These are phyloP conservation scores for Kryptolebias marmoratus DNA, from an alignment of 2,113 vertebrate species.

Conservation along the genomic window DNA sequence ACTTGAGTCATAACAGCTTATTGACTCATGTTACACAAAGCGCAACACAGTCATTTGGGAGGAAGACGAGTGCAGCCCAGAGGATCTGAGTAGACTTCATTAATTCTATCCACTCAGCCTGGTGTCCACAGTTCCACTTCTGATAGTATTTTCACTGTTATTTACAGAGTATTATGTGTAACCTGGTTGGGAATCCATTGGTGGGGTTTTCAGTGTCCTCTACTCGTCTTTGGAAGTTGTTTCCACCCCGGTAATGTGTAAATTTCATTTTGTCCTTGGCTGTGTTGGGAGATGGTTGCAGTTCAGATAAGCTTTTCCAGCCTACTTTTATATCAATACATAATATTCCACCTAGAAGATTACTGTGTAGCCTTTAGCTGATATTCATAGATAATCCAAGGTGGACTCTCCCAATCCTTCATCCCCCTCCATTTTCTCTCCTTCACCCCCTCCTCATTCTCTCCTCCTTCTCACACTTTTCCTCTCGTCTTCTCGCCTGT, in stretches of 20 bases:
- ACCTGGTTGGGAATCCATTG: constrained; percentile 29
- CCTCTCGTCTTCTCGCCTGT: constrained; percentile 13
- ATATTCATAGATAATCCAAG: constrained; percentile 78
- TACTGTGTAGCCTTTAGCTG: constrained; percentile 73
- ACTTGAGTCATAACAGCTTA: constrained; percentile 15
- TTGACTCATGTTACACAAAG: constrained; percentile 36
- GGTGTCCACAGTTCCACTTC: not conserved
- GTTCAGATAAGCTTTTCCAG: constrained; percentile 63
- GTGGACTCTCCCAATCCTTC: constrained; percentile 70
- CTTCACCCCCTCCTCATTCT: constrained; percentile 22
- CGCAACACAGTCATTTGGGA: constrained; percentile 17
- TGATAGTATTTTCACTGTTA: constrained; percentile 1
- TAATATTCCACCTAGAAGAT: constrained; percentile 77
- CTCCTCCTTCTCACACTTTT: constrained; percentile 30
- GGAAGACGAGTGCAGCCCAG: constrained; percentile 15
- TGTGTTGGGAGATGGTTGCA: constrained; percentile 55
- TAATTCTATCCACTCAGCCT: constrained; percentile 23
- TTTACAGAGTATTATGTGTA: constrained; percentile 6
- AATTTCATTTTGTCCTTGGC: constrained; percentile 75
- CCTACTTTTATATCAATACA: constrained; percentile 79
- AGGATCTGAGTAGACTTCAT: constrained; percentile 39
- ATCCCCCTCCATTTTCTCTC: constrained; percentile 12
- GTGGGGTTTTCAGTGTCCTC: constrained; percentile 57
- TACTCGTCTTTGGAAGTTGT: constrained; percentile 67
- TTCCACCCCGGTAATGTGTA: constrained; percentile 56